Conservation (phyloP, 2,113 vertebrate genomes). For the Poeciliopsis turrubarensis region DNA sequence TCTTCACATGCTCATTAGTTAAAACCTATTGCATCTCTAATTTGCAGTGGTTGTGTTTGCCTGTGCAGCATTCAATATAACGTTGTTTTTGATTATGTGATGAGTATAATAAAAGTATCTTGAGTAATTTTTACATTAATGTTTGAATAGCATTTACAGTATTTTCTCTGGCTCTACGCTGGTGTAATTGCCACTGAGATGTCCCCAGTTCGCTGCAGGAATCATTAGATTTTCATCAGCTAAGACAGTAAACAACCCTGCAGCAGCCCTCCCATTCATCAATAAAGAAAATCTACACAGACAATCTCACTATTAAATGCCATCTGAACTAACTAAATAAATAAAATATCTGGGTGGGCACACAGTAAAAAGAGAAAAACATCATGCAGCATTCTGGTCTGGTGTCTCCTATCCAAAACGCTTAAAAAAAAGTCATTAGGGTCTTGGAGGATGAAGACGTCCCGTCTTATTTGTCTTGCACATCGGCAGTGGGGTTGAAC, state of each 20-base stretch:
- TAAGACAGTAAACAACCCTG: conserved; percentile 60
- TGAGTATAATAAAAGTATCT: conserved; percentile 16
- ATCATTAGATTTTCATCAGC: conserved; percentile 62
- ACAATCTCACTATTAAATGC: conserved; percentile 37
- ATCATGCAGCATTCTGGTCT: conserved; percentile 26
- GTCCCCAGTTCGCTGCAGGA: conserved; percentile 52
- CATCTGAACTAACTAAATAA: conserved; percentile 34
- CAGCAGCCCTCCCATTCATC: conserved; percentile 39
- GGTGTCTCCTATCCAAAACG: conserved; percentile 23
- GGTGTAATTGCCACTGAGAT: conserved; percentile 49
- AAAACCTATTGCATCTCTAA: conserved; percentile 33
- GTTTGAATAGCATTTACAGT: conserved; percentile 35
- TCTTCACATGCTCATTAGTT: conserved; percentile 44
- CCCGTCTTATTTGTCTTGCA: conserved; percentile 54
- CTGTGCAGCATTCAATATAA: conserved; percentile 10
- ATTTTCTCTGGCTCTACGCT: conserved; percentile 31
- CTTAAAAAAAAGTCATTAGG: conserved; percentile 56
- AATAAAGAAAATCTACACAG: conserved; percentile 18
- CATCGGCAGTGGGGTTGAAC: conserved; percentile 48
- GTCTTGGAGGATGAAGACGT: conserved; percentile 60
- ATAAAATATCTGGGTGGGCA: conserved; percentile 35
- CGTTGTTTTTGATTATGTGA: conserved; percentile 1
- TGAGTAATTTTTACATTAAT: conserved; percentile 20
- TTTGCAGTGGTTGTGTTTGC: conserved; percentile 25
- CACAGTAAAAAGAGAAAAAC: conserved; percentile 19